Conservation (phyloP, 2,888 invertebrate species). For the Xanthorhoe designata region DNA sequence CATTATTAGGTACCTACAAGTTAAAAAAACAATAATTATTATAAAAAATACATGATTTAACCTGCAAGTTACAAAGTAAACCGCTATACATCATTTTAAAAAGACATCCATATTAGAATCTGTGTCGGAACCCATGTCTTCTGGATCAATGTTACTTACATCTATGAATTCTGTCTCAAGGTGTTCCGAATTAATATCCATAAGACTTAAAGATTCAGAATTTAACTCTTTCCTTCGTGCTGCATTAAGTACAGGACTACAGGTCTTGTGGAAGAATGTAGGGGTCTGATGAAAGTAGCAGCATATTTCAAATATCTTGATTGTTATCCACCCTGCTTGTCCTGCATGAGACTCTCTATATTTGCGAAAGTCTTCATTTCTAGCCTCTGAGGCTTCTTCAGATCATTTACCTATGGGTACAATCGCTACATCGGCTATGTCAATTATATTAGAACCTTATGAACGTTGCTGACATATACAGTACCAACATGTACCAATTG, state of each 20-base stretch:
- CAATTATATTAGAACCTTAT: constrained; percentile 1
- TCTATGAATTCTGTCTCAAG: too few relatives aligned
- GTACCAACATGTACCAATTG: too few relatives aligned
- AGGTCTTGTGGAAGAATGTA: neutral
- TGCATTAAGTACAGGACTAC: neutral
- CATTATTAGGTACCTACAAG: too few relatives aligned
- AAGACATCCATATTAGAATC: constrained; percentile 1
- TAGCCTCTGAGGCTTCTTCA: constrained; percentile 13
- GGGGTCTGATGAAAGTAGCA: constrained; percentile 11
- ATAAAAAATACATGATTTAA: too few relatives aligned
- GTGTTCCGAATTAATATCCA: too few relatives aligned
- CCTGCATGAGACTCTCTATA: constrained; percentile 7
- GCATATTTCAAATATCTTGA: constrained; percentile 11
- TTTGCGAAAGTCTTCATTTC: constrained; percentile 12
- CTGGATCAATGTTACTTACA: too few relatives aligned
- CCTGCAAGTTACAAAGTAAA: too few relatives aligned
- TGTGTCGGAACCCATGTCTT: too few relatives aligned
- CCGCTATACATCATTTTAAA: neutral
- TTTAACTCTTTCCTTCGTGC: too few relatives aligned
- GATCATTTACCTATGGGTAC: constrained; percentile 8
- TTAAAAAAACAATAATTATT: too few relatives aligned
- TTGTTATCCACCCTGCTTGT: constrained; percentile 1
- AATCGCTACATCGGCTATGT: constrained; percentile 10
- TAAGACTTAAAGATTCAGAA: too few relatives aligned
- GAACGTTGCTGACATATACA: constrained; percentile 36